Evolutionary conservation across 2,797 vertebrate genomes (phyloP).

Genomic region (Sparidentex hasta): DNA sequence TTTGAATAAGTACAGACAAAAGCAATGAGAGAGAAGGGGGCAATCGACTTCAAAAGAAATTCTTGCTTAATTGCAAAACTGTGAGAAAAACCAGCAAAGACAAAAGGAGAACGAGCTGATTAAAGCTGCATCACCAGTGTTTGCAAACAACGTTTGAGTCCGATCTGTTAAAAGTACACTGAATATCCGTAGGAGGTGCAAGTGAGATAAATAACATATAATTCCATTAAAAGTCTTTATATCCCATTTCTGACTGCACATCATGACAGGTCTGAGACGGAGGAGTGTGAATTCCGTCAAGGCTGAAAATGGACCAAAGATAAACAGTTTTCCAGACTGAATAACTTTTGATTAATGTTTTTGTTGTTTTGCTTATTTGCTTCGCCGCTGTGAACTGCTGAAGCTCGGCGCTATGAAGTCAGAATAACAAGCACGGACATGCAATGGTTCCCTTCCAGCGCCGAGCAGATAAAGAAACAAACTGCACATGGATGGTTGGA

Average conservation of each 20-base stretch:
- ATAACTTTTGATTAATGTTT: slow-evolving; percentile 53
- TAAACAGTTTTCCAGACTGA: slow-evolving; percentile 41
- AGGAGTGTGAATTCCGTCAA: slow-evolving; percentile 10
- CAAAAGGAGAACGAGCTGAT: slow-evolving; percentile 67
- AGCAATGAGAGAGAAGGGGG: slow-evolving; percentile 66
- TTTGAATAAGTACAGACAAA: slow-evolving; percentile 82
- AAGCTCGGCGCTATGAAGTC: slow-evolving; percentile 44
- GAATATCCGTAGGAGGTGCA: slow-evolving; percentile 21
- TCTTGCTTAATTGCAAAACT: slow-evolving; percentile 79
- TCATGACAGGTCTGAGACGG: slow-evolving; percentile 7
- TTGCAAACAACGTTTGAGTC: slow-evolving; percentile 38
- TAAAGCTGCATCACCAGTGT: slow-evolving; percentile 52
- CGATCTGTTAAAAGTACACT: slow-evolving; percentile 43
- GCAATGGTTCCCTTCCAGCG: slow-evolving; percentile 35
- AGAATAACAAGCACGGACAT: slow-evolving; percentile 56
- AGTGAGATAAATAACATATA: slow-evolving; percentile 17
- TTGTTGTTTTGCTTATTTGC: slow-evolving; percentile 12
- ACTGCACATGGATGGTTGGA: slow-evolving; percentile 70
- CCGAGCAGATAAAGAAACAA: slow-evolving; percentile 50
- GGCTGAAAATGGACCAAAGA: slow-evolving; percentile 43
- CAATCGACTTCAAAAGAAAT: slow-evolving; percentile 80
- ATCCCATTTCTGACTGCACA: slow-evolving; percentile 31
- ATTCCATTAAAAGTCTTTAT: slow-evolving; percentile 46
- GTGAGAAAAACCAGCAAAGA: slow-evolving; percentile 64
- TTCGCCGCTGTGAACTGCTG: slow-evolving; percentile 42